Conservation (phyloP, 2,113 vertebrate genomes). For the Vulpes vulpes region DNA sequence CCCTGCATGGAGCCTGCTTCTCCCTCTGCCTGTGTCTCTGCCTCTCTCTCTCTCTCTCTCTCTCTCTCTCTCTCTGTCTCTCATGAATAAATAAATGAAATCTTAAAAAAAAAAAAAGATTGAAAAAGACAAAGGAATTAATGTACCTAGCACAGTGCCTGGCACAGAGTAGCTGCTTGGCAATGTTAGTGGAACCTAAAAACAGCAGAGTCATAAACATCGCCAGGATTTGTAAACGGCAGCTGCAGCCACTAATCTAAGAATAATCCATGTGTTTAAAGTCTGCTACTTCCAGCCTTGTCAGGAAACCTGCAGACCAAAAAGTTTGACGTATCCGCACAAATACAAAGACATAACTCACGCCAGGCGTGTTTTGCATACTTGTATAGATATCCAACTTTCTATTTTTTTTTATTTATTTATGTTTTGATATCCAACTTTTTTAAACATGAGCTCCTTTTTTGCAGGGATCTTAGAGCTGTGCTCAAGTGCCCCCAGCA, state of each 20-base stretch:
- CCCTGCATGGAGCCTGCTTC: too few species aligned
- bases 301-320: not conserved
- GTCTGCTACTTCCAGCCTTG: slow-evolving; percentile 22
- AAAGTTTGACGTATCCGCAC: not conserved
- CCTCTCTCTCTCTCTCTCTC: too few species aligned
- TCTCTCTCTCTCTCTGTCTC: too few species aligned
- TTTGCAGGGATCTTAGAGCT: not conserved
- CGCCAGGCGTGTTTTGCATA: not conserved
- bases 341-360: not conserved
- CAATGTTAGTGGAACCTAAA: not conserved
- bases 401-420: too few species aligned
- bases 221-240: not conserved
- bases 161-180: not conserved
- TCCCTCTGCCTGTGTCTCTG: too few species aligned
- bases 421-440: not conserved
- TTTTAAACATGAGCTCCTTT: not conserved
- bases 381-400: not conserved
- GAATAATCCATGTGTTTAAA: not conserved
- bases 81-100: too few species aligned
- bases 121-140: slow-evolving; percentile 19
- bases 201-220: not conserved
- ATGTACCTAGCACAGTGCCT: not conserved
- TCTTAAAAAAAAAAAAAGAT: not conserved
- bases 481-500: not conserved
- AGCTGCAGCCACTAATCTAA: not conserved